Percentiles rank a stretch among this genome's conserved stretches.
phyloP scores from a whole-genome alignment of 2,113 vertebrate genomes.

The Emydura subglobosa region DNA sequence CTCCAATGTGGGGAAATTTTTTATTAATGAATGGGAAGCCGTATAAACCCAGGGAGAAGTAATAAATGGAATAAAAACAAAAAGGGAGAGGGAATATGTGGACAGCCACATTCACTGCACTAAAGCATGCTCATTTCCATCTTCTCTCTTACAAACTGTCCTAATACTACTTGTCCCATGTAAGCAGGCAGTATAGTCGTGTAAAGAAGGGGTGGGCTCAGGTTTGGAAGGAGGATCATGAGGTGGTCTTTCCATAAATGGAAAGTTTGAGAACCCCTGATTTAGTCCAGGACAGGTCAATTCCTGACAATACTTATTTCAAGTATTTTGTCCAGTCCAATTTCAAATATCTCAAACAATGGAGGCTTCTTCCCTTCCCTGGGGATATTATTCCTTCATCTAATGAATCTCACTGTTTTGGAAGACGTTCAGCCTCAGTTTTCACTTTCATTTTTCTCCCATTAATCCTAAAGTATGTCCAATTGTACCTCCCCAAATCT shows the following conservation, averaged over 20 bases:
- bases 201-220: not conserved
- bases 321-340: not conserved
- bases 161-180: not conserved
- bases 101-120: not conserved
- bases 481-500: not conserved
- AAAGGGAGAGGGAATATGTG: not conserved
- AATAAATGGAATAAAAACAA: not conserved
- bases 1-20: not conserved
- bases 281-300: not conserved
- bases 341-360: slow-evolving; percentile 3
- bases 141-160: not conserved
- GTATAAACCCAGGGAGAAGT: not conserved
- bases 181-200: not conserved
- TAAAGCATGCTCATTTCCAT: not conserved
- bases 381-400: not conserved
- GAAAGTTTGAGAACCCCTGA: not conserved
- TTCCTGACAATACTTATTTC: slow-evolving; percentile 17
- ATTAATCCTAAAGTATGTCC: not conserved
- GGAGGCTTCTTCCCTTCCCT: not conserved
- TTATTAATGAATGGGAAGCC: not conserved
- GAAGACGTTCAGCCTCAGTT: not conserved
- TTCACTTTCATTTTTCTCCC: not conserved
- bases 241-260: slow-evolving; percentile 8
- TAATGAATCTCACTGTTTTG: not conserved
- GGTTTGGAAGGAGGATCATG: not conserved